Base-by-base conservation (phyloP, 2,888 invertebrate species). In the Gymnoscelis rufifasciata region DNA sequence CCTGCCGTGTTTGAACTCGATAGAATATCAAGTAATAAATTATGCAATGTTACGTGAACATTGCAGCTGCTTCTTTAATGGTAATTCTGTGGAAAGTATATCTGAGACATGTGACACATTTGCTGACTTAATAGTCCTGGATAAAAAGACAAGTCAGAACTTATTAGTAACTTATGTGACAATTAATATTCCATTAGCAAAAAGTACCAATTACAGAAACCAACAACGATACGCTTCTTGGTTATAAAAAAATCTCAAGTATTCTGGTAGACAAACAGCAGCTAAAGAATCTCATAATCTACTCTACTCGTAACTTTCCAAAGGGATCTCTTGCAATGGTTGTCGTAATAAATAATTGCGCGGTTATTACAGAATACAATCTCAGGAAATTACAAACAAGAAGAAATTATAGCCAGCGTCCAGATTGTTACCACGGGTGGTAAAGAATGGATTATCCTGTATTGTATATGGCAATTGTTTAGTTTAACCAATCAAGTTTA, bases 21-120 rank as follows among this genome's bases (percentile, higher is more conserved):
- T 65, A 62, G 51, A 51, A 62, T 47, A 59, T 57, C 58, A 59
- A 64, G 56, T 62, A 64, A 66, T 64, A 55, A 57, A 61, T 58
- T 58, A 19, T 3, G 2, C 19, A 5, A 19, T 19, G 19, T 2
- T 19, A 19, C 19, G 5, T 19, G 19, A 3, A 19, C 19, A 19
- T 51, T 14, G 61, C 67, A 68, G 62, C 65, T 63, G 66, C 56
- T 33, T 39, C 14, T 37, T 47, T 43, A 44, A 41, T 47, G 40
- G 37, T 33, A 35, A 12, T 35, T 44, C 45, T 26, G 26, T 47
- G 43, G 24, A 43, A 46, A 26, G 7, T 40, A 30, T 29, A 43
- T 54, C 44, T 39, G 35, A 43, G 24, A 33, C 10, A 42, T 42
- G 41, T 39, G 19, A 13, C n/a, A 29, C 23, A 38, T 15, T 35